These are phyloP conservation scores for Plectropomus leopardus DNA, from an alignment of 2,113 vertebrate genomes.

Conservation along the genomic window DNA sequence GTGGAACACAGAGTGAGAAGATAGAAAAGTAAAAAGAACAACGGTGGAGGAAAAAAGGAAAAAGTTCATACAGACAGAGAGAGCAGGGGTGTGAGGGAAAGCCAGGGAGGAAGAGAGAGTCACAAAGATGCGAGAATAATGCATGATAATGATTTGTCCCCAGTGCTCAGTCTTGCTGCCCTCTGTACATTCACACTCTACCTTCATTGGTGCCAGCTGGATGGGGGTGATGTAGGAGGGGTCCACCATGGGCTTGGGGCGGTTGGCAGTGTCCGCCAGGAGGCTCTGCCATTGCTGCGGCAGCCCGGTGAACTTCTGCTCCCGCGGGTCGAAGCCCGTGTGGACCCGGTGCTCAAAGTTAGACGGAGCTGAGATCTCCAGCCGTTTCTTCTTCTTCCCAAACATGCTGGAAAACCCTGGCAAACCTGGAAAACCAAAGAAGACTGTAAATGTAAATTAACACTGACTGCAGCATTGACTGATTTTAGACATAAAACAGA, in stretches of 20 bases:
- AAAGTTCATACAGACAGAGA: conserved; percentile 9
- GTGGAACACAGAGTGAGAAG: conserved; percentile 33
- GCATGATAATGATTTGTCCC: conserved; percentile 7
- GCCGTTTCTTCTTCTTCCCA: conserved; percentile 98
- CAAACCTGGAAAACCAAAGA: conserved; percentile 79
- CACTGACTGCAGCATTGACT: background rate
- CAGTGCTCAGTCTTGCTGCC: background rate
- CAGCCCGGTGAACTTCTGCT: conserved; percentile 97
- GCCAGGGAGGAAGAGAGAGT: conserved; percentile 8
- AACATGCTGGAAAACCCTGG: conserved; percentile 96
- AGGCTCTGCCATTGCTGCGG: conserved; percentile 99
- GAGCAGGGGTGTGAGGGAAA: background rate
- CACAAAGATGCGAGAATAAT: conserved; percentile 9
- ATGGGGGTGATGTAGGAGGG: conserved; percentile 99
- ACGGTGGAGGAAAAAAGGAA: background rate
- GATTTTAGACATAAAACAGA: background rate
- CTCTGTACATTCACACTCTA: conserved; percentile 72
- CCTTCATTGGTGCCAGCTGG: conserved; percentile 99
- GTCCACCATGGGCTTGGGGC: conserved; percentile 98
- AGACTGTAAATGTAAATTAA: background rate
- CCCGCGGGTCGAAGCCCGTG: conserved; percentile 96
- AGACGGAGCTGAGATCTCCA: conserved; percentile 99
- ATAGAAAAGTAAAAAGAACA: conserved; percentile 15
- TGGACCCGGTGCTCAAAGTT: conserved; percentile 99
- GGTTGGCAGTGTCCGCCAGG: conserved; percentile 95